Evolutionary conservation across 1,140 invertebrate species (phyloP).

Genomic region (Glossosoma conforme): DNA sequence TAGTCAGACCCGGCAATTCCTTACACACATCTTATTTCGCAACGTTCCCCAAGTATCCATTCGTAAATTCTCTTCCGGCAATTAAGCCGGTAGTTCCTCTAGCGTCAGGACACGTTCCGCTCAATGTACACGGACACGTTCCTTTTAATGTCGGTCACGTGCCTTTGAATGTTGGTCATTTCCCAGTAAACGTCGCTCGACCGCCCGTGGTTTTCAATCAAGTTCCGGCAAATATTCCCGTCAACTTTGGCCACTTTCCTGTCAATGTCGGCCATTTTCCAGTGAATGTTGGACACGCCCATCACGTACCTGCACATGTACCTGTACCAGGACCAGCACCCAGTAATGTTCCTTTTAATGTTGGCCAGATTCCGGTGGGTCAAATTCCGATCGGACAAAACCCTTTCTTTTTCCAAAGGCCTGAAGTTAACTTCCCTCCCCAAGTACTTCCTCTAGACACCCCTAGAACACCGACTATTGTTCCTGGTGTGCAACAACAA

Average conservation of each 20-base stretch:
- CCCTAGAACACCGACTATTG: constrained; percentile 5
- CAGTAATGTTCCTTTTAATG: constrained; percentile 6
- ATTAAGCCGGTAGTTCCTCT: constrained; percentile 4
- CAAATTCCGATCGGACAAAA: constrained; percentile 8
- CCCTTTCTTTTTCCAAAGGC: constrained; percentile 7
- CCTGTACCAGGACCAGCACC: not conserved
- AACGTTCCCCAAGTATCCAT: constrained; percentile 42
- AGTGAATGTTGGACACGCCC: not conserved
- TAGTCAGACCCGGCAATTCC: constrained; percentile 43
- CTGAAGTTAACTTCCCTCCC: not conserved
- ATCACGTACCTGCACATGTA: not conserved
- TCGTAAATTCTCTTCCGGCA: constrained; percentile 34
- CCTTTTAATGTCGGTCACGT: constrained; percentile 10
- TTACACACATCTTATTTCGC: constrained; percentile 45
- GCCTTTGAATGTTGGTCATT: constrained; percentile 6
- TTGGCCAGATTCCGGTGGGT: constrained; percentile 6
- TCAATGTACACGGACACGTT: constrained; percentile 34
- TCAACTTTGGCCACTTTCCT: constrained; percentile 11
- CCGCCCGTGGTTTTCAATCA: constrained; percentile 8
- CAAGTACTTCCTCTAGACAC: constrained; percentile 7
- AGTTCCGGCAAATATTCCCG: constrained; percentile 9
- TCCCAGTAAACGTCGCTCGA: constrained; percentile 10
- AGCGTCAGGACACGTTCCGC: constrained; percentile 9
- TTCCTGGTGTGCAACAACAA: constrained; percentile 15
- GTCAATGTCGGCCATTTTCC: constrained; percentile 18